Evolutionary conservation across 2,797 vertebrate species (phyloP), one percentile per base, ranked within the genome.

Genomic region (Melanotaenia pygmaea): DNA sequence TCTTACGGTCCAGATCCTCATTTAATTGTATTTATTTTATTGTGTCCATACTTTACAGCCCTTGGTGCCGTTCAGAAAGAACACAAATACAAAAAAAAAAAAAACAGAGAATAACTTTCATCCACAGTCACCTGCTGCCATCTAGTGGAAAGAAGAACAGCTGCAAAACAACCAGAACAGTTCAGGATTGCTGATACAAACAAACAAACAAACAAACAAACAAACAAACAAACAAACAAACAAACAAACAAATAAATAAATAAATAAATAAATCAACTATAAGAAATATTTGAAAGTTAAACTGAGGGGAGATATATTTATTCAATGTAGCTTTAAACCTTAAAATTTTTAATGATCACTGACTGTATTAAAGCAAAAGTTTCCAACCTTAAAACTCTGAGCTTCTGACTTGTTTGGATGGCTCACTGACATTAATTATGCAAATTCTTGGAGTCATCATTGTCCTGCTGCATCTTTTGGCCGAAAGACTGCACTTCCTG

Each of bases 121-220:
- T 51, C 32, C 53, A 26, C 4, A 40, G 62, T 47, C 16, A 76
- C 24, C 50, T 72, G 66, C 61, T 50, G 58, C 88, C 90, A 82
- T 77, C 90, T 91, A 69, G 78, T 54, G 90, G 86, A 63, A 0
- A 11, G 1, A 2, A 54, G 34, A 2, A 20, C 3, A 61, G 62
- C 57, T 7, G 58, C 59, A 37, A 43, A 50, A 37, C 2, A 38
- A 18, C 2, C 20, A 58, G 18, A 18, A 40, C 2, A 13, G 38
- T 4, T 14, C 38, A 40, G 13, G 12, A 14, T 12, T 40, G 38
- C 11, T 40, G 1, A 40, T 40, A 4, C 8, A 40, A 10, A 13
- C 12, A 40, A 3, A 13, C 2, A 7, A 20, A 47, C 20, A 1
- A 2, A 3, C 20, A 47, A n/a, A n/a, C n/a, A n/a, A n/a, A n/a